These are phyloP conservation scores for Erebia aethiops DNA, from an alignment of 2,888 invertebrate genomes.

Conservation along the genomic window DNA sequence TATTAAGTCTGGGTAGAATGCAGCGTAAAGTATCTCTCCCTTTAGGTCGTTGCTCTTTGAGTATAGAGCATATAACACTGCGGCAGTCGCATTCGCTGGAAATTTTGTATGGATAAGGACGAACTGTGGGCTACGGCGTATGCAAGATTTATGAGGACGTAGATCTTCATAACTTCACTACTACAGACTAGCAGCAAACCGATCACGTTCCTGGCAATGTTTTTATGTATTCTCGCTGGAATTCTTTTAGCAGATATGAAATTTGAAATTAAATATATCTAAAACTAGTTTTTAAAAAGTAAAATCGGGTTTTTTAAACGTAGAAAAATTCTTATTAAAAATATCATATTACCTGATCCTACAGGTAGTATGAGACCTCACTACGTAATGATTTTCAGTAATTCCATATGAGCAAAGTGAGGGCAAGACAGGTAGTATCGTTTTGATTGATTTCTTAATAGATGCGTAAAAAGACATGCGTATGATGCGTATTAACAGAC, in stretches of 20 bases:
- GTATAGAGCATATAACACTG: constrained; percentile 24
- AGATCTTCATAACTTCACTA: constrained; percentile 30
- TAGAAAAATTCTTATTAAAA: too few species aligned
- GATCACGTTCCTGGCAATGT: constrained; percentile 33
- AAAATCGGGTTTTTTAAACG: too few species aligned
- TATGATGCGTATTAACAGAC: too few species aligned
- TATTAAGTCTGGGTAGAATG: not conserved
- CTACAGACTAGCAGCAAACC: constrained; percentile 24
- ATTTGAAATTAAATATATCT: not conserved
- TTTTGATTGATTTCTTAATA: too few species aligned
- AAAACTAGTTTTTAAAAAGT: not conserved
- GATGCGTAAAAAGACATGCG: too few species aligned
- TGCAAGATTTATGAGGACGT: constrained; percentile 41
- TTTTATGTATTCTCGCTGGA: constrained; percentile 20
- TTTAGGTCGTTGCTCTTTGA: not conserved
- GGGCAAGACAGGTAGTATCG: too few species aligned
- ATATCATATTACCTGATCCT: too few species aligned
- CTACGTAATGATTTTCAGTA: too few species aligned
- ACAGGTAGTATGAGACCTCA: too few species aligned
- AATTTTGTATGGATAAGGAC: constrained; percentile 42
- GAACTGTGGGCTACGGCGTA: constrained; percentile 33
- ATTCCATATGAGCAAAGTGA: too few species aligned
- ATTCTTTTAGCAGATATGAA: not conserved
- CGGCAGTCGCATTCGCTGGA: constrained; percentile 38
- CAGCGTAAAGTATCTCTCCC: not conserved